Evolutionary conservation across 2,113 vertebrate species (phyloP), one percentile per base, ranked within the genome.

Genomic region (Pandion haliaetus): DNA sequence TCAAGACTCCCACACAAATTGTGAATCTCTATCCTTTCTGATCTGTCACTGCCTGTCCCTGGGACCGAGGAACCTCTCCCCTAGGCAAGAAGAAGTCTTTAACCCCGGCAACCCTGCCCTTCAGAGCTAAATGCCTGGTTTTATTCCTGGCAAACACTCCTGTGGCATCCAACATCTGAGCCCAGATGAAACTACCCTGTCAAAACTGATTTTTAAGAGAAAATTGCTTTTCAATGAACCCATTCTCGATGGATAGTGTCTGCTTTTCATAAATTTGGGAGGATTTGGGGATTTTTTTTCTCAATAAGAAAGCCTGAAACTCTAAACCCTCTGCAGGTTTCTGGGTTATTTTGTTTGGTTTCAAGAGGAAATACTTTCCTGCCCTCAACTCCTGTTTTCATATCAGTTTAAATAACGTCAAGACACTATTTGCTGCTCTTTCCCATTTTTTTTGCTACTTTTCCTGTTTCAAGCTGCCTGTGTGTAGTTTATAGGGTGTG

Each of bases 1-100:
- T 94, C 83, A 87, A 91, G 93, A 97, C 95, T 95, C 96, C 97
- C 94, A 97, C 97, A 95, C 83, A 89, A 97, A 95, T 94, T 83
- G 32, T 94, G 97, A 96, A 95, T 95, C 78, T 96, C 96, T 93
- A 92, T 94, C 89, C 93, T 81, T 97, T 79, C 95, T 95, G 93
- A 95, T 82, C 95, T 90, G 82, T 90, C 82, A 36, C 84, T 0
- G 31, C 73, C 77, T 65, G 2, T 81, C 74, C 77, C 89, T 58
- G 73, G 78, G 91, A 45, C 14, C 0, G 57, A 84, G 49, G 40
- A 72, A 23, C 54, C 45, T 95, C 81, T 92, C 42, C 58, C 31
- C 58, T 34, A 42, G 89, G 62, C 81, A 66, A 76, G 83, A 74
- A 49, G 26, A 28, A 23, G 44, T 86, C 83, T 71, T 84, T 85